Conservation (phyloP, 2,888 invertebrate species). For the Drosophila barbarae region DNA sequence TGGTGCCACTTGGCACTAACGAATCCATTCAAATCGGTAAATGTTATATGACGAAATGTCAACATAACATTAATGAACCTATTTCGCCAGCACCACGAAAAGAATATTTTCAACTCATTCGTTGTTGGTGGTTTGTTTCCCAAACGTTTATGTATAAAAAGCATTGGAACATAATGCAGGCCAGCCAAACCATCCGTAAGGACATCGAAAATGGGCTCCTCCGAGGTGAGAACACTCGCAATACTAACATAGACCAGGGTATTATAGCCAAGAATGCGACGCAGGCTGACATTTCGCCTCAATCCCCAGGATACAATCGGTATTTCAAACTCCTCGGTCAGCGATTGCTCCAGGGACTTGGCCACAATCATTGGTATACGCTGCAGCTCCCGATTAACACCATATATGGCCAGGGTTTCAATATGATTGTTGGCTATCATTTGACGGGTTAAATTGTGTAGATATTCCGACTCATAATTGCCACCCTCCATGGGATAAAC, state of each 20-base stretch:
- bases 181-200: constrained; percentile 26
- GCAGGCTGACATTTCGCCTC: constrained; percentile 7
- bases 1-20: background rate
- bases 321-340: constrained; percentile 27
- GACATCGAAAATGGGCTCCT: constrained; percentile 41
- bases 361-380: background rate
- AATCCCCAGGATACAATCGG: constrained; percentile 41
- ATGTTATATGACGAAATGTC: constrained; percentile 11
- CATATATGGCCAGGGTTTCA: constrained; percentile 32
- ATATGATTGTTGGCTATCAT: constrained; percentile 18
- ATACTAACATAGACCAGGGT: constrained; percentile 38
- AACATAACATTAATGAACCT: constrained; percentile 46
- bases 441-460: constrained; percentile 20
- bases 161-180: constrained; percentile 31
- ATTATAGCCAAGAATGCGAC: constrained; percentile 11
- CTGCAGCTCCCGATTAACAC: background rate
- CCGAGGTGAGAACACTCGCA: constrained; percentile 1
- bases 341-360: constrained; percentile 29
- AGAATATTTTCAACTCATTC: constrained; percentile 26
- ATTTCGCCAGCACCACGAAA: constrained; percentile 53
- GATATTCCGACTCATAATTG: constrained; percentile 17
- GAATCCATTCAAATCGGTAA: background rate
- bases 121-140: background rate
- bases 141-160: constrained; percentile 19
- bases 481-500: background rate